These are phyloP conservation scores for Ictalurus furcatus DNA, from an alignment of 2,113 vertebrate genomes.

Conservation along the genomic window DNA sequence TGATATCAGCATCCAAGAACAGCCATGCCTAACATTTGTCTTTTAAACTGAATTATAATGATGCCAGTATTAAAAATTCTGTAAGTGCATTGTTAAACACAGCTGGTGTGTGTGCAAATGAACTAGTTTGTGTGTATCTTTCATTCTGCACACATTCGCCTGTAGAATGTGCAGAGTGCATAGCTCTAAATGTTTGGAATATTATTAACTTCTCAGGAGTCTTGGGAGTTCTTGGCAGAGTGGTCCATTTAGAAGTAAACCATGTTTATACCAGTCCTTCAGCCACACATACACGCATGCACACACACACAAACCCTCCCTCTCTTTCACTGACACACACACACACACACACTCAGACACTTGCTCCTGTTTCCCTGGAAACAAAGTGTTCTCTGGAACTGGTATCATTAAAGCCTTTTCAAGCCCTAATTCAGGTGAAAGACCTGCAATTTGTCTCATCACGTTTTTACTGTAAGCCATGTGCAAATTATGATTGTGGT, in stretches of 20 bases:
- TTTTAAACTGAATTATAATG: not conserved
- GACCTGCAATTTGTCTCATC: slow-evolving; percentile 31
- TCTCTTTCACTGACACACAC: slow-evolving; percentile 9
- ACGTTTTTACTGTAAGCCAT: slow-evolving; percentile 9
- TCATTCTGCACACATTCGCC: slow-evolving; percentile 3
- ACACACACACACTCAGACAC: slow-evolving; percentile 40
- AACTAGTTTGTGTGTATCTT: not conserved
- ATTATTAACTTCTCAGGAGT: slow-evolving; percentile 42
- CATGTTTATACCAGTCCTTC: slow-evolving; percentile 34
- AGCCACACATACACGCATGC: slow-evolving; percentile 1
- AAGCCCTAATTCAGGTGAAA: slow-evolving; percentile 39
- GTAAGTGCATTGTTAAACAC: not conserved
- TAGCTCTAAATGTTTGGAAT: slow-evolving; percentile 38
- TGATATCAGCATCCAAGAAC: not conserved
- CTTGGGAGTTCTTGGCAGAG: slow-evolving; percentile 44
- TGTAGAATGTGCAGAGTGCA: slow-evolving; percentile 27
- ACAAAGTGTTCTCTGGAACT: slow-evolving; percentile 36
- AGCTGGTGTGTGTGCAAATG: slow-evolving; percentile 6
- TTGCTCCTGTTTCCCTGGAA: slow-evolving; percentile 48
- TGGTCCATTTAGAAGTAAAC: slow-evolving; percentile 36
- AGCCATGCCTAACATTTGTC: not conserved
- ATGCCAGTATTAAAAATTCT: not conserved
- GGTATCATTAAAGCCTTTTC: slow-evolving; percentile 36
- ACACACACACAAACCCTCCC: not conserved
- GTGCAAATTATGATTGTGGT: not conserved